Conservation (phyloP, 2,888 invertebrate genomes). For the Myathropa florea region DNA sequence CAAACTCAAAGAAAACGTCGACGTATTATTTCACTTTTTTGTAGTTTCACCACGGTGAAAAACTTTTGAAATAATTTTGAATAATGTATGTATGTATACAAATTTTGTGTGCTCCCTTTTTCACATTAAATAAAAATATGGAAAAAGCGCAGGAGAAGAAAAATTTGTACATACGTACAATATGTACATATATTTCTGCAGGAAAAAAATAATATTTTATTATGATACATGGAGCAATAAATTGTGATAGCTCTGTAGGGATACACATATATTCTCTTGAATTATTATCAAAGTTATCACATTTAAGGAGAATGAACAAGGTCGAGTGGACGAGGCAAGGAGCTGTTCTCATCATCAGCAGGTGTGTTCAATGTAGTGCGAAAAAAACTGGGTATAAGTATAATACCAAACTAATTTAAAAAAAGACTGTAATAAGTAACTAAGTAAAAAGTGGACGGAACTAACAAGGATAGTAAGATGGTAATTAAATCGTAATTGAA, state of each 20-base stretch:
- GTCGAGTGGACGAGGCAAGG: constrained; percentile 28
- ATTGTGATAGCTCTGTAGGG: constrained; percentile 59
- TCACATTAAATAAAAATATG: constrained; percentile 34
- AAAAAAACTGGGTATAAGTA: constrained; percentile 18
- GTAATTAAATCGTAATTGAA: constrained; percentile 58
- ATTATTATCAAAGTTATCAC: constrained; percentile 70
- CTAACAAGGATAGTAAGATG: constrained; percentile 7
- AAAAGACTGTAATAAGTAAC: constrained; percentile 7
- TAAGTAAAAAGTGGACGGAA: not conserved
- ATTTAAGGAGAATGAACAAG: constrained; percentile 61
- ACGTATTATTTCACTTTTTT: constrained; percentile 6
- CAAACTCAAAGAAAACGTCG: constrained; percentile 12
- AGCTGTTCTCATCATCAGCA: constrained; percentile 39
- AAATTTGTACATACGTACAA: constrained; percentile 24
- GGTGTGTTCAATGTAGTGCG: constrained; percentile 57
- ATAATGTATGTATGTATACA: constrained; percentile 49
- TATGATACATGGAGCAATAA: constrained; percentile 70
- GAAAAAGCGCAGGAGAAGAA: not conserved
- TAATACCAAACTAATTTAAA: constrained; percentile 11
- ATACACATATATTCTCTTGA: constrained; percentile 55
- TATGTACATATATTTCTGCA: not conserved
- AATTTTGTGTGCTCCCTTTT: constrained; percentile 39
- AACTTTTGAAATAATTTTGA: constrained; percentile 68
- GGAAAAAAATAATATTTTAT: constrained; percentile 59
- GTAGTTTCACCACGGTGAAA: constrained; percentile 40